Evolutionary conservation across 2,797 vertebrate species (phyloP).

Genomic region (Anas capensis): DNA sequence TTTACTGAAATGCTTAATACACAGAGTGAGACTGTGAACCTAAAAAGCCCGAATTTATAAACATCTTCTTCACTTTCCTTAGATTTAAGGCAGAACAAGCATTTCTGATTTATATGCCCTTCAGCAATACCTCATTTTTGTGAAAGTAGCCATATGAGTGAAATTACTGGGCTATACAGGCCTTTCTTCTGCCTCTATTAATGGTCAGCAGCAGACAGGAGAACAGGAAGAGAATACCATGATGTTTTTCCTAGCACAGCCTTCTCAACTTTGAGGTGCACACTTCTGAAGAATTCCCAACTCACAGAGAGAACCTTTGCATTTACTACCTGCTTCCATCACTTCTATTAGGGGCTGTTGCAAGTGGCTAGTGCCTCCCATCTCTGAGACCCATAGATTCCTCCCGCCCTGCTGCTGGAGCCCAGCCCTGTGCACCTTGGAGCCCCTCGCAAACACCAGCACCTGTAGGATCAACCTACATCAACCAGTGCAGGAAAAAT

Average conservation of each 20-base stretch:
- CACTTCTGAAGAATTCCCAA: not conserved
- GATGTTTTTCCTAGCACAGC: not conserved
- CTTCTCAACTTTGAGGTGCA: not conserved
- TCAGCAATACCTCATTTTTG: not conserved
- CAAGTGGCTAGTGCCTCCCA: not conserved
- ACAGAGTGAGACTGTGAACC: not conserved
- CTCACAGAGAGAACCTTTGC: not conserved
- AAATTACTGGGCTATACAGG: not conserved
- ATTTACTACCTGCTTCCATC: not conserved
- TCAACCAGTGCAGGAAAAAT: not conserved
- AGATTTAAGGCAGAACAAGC: not conserved
- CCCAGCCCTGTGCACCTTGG: accelerated
- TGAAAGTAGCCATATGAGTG: not conserved
- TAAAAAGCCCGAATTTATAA: not conserved
- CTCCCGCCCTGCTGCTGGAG: not conserved
- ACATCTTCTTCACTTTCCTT: not conserved
- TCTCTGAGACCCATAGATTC: not conserved
- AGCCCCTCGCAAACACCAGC: too few species aligned
- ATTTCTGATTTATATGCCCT: not conserved
- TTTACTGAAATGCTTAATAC: not conserved
- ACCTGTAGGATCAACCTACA: not conserved
- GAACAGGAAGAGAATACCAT: not conserved
- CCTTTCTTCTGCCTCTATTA: not conserved
- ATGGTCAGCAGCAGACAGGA: not conserved
- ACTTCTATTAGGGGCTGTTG: accelerated